These are phyloP conservation scores for Amblyopsis hoosieri DNA, from an alignment of 2,797 vertebrate genomes.

Conservation along the genomic window DNA sequence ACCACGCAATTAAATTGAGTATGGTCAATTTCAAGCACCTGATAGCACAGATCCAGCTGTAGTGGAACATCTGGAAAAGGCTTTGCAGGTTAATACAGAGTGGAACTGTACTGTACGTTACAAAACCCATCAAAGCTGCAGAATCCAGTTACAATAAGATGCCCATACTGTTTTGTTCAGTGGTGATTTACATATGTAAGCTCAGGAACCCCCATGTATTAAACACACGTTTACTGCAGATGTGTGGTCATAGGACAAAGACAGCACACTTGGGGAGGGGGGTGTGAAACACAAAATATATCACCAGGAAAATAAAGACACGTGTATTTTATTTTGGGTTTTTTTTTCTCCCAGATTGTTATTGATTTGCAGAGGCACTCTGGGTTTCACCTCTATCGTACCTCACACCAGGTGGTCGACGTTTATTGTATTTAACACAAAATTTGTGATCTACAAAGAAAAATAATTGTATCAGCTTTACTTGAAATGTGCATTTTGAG, in stretches of 20 bases:
- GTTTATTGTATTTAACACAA: too few species aligned
- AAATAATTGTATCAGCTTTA: too few species aligned
- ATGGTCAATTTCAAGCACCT: slow-evolving; percentile 72
- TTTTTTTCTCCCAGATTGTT: slow-evolving; percentile 24
- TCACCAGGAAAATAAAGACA: slow-evolving; percentile 12
- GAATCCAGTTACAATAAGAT: not conserved
- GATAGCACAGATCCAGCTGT: slow-evolving; percentile 68
- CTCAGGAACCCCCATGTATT: slow-evolving; percentile 20
- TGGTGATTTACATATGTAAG: not conserved
- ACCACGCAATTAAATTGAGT: slow-evolving; percentile 68
- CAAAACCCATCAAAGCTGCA: not conserved
- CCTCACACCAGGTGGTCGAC: slow-evolving; percentile 24
- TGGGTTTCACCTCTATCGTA: slow-evolving; percentile 40
- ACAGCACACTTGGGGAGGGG: slow-evolving; percentile 8
- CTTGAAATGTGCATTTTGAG: too few species aligned
- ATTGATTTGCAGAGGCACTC: slow-evolving; percentile 36
- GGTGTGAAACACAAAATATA: too few species aligned
- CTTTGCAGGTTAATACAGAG: slow-evolving; percentile 16
- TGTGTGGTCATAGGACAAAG: slow-evolving; percentile 29
- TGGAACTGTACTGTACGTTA: slow-evolving; percentile 3
- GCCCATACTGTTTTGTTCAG: slow-evolving; percentile 3
- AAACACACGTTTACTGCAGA: slow-evolving; percentile 19
- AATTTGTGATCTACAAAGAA: too few species aligned
- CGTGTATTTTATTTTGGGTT: not conserved
- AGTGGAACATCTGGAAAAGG: slow-evolving; percentile 67